Base-by-base conservation (phyloP, 2,888 invertebrate species). In the Idaea aversata region DNA sequence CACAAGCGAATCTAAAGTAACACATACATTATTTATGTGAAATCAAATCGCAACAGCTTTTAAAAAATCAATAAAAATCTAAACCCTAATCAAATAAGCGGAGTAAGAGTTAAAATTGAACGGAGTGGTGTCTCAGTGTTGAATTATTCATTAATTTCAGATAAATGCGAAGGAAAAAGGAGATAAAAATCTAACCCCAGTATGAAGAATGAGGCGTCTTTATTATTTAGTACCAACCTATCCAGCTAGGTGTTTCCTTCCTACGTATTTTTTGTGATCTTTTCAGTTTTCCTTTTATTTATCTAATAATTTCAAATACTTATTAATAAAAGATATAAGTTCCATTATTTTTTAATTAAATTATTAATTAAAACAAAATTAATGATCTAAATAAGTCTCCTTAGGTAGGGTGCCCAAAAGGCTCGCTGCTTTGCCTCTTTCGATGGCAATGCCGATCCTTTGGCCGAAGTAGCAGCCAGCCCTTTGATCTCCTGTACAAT, bases 131-230 rank as follows among this genome's bases (percentile, higher is more conserved):
- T 76, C 73, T 73, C 72, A 67, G 72, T 63, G 66, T 62, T 85
- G 83, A 86, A 86, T 86, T 71, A 84, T 85, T 84, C 81, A 84
- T 80, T 80, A 77, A 78, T 78, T 80, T 79, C 69, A 74, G 69
- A 77, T 78, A 77, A 79, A 75, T 70, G 71, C 70, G 72, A 65
- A 63, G 68, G 67, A 65, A 69, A 67, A 70, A 66, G 70, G 64
- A 69, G 68, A 70, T 70, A 69, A 69, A 63, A 61, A 69, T 66
- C 61, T 70, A 68, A 67, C 61, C 36, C 61, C 61, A 34, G 34
- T 59, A 59, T 59, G 34, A 34, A 10, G 59, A 59, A 59, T 34
- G 59, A 5, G 34, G 34, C 6, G 16, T 59, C 59, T 59, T 59
- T 13, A 25, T 59, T 34, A 59, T 59, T 16, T 59, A 59, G 16